phyloP scores from a whole-genome alignment of 2,113 vertebrate species.

The Gasterosteus aculeatus region DNA sequence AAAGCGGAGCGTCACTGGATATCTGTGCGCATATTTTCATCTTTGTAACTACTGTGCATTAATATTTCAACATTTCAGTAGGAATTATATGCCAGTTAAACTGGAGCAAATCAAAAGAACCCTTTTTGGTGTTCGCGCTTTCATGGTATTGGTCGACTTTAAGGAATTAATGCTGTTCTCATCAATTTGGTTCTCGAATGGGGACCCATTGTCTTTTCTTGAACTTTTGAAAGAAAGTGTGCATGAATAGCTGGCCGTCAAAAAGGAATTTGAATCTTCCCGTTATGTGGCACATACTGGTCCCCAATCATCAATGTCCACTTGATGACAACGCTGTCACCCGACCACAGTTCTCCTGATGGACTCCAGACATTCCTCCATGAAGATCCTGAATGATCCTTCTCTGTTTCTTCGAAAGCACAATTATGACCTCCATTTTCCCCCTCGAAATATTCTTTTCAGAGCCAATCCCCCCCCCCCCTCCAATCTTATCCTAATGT shows the following conservation, averaged over 20 bases:
- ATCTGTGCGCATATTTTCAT: background rate
- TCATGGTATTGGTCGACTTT: background rate
- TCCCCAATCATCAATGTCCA: constrained; percentile 20
- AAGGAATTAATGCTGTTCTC: background rate
- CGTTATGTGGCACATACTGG: constrained; percentile 32
- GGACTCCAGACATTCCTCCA: constrained; percentile 23
- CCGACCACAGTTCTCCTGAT: constrained; percentile 27
- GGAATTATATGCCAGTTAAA: constrained; percentile 3
- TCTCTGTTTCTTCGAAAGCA: constrained; percentile 58
- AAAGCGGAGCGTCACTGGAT: background rate
- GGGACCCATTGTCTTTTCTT: background rate
- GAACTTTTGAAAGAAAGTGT: background rate
- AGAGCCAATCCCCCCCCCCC: constrained; percentile 29
- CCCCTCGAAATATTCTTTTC: constrained; percentile 54
- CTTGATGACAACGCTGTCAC: constrained; percentile 47
- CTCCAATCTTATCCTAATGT: constrained; percentile 37
- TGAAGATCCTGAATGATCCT: constrained; percentile 52
- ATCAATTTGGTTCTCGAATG: background rate
- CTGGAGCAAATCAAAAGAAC: background rate
- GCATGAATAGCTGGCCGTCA: constrained; percentile 38
- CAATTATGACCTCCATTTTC: constrained; percentile 52
- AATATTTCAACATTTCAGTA: background rate
- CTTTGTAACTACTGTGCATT: background rate
- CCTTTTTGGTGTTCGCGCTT: background rate
- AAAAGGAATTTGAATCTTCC: constrained; percentile 58